These are phyloP conservation scores for Prunella strophiata DNA, from an alignment of 2,797 vertebrate species.

Conservation along the genomic window DNA sequence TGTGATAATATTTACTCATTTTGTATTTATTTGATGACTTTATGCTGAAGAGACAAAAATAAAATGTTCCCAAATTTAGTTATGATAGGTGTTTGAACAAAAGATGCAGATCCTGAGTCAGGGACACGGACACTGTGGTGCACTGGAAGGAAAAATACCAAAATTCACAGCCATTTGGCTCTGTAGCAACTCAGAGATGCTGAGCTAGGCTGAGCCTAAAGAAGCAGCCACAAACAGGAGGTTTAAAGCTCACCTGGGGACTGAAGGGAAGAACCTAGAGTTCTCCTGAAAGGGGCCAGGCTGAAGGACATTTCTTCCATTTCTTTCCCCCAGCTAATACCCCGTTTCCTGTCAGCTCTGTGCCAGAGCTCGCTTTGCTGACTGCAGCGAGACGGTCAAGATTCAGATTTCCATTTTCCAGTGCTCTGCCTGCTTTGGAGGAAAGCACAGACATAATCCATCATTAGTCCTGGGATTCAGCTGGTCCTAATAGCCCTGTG, in stretches of 20 bases:
- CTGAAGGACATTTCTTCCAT: not conserved
- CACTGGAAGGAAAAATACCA: not conserved
- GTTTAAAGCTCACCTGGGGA: not conserved
- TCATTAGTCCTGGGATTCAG: not conserved
- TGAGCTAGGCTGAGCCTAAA: not conserved
- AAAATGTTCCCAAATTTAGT: not conserved
- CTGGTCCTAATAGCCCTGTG: not conserved
- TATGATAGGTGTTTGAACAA: not conserved
- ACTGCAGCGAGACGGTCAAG: not conserved
- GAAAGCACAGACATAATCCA: not conserved
- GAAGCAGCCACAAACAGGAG: not conserved
- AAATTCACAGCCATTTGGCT: not conserved
- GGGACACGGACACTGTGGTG: not conserved
- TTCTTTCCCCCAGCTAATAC: not conserved
- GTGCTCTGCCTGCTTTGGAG: not conserved
- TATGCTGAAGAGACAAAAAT: not conserved
- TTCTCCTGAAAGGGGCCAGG: not conserved
- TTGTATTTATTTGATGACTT: not conserved
- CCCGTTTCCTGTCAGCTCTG: not conserved
- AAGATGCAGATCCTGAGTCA: not conserved
- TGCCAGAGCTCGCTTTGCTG: conserved; percentile 26
- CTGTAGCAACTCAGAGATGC: not conserved
- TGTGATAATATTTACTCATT: not conserved
- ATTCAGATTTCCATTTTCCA: conserved; percentile 24
- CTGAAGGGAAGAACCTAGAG: not conserved